Conservation (phyloP, 2,113 vertebrate genomes). For the Mustelus asterias region DNA sequence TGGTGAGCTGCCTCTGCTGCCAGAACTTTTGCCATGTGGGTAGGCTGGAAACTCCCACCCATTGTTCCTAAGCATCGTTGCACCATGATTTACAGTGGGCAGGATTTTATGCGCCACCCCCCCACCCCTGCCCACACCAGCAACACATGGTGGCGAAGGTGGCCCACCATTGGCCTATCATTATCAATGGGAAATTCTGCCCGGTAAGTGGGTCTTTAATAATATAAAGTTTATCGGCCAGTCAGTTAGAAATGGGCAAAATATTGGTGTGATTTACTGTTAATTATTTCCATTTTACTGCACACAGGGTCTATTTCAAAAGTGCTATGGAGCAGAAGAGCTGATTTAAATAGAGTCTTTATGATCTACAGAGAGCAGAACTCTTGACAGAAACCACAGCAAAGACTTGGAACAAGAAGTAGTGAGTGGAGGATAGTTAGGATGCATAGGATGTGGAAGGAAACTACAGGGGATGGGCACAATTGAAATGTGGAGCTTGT, state of each 20-base stretch:
- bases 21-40: too few species aligned
- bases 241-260: neutral
- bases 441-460: too few species aligned
- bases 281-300: neutral
- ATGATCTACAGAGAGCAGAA: too few species aligned
- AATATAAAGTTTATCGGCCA: neutral
- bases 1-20: too few species aligned
- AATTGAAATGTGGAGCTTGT: too few species aligned
- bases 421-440: neutral
- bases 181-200: too few species aligned
- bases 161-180: too few species aligned
- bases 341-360: neutral
- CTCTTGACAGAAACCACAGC: neutral
- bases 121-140: too few species aligned
- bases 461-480: too few species aligned
- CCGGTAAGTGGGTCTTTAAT: neutral
- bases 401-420: neutral
- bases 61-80: neutral
- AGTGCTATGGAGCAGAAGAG: neutral
- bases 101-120: too few species aligned
- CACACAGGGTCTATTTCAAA: neutral
- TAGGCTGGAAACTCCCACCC: too few species aligned
- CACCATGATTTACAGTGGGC: neutral
- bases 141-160: too few species aligned
- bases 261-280: neutral